A percentile compares a stretch with the other conserved stretches of the same genome.
These are phyloP conservation scores for Ictidomys tridecemlineatus DNA, from an alignment of 2,113 vertebrate species.

Conservation along the genomic window DNA sequence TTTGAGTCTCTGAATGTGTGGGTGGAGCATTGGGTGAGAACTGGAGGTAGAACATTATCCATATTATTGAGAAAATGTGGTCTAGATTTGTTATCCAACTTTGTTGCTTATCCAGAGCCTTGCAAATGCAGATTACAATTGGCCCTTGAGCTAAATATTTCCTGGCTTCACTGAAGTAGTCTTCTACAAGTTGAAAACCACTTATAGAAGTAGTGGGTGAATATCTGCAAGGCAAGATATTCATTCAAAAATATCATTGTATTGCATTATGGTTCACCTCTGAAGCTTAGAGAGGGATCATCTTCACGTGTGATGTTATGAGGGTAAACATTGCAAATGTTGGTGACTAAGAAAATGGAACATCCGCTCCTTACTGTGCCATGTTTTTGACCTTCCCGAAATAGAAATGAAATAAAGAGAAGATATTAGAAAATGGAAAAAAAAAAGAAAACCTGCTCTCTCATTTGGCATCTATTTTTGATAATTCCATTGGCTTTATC, in stretches of 20 bases:
- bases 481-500: background rate
- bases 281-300: fast-evolving
- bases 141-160: too few species aligned
- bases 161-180: too few species aligned
- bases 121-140: background rate
- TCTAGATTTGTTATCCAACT: background rate
- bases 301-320: background rate
- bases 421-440: background rate
- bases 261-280: background rate
- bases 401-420: background rate
- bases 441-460: background rate
- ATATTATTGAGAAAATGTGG: background rate
- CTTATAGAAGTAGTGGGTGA: background rate
- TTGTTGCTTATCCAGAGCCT: background rate
- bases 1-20: background rate
- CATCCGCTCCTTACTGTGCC: background rate
- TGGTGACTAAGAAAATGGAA: background rate
- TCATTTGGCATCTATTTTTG: background rate
- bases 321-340: background rate
- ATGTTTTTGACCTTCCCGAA: conserved; percentile 18
- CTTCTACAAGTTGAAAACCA: background rate
- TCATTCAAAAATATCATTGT: too few species aligned
- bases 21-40: background rate
- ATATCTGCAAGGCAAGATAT: fast-evolving
- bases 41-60: background rate